phyloP scores from a whole-genome alignment of 2,113 vertebrate species.

The Bubo blakistoni region DNA sequence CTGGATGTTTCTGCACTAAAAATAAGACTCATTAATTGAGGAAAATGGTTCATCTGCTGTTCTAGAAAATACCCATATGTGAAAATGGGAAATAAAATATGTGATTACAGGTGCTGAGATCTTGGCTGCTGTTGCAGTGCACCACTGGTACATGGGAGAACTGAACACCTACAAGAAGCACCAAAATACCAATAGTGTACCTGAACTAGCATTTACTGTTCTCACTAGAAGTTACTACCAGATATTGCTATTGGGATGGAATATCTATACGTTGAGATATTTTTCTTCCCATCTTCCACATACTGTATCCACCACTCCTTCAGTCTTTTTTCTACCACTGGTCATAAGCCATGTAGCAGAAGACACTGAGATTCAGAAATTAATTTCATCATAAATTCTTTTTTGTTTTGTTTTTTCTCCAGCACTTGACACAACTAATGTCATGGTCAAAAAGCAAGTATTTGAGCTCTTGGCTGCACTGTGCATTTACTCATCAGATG shows the following conservation, averaged over 20 bases:
- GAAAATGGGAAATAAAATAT: constrained; percentile 3
- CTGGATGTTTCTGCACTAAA: neutral
- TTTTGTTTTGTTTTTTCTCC: neutral
- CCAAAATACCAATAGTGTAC: neutral
- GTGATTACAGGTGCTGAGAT: neutral
- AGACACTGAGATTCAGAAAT: neutral
- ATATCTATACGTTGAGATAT: neutral
- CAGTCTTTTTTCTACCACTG: neutral
- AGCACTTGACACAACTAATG: constrained; percentile 96
- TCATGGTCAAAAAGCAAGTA: constrained; percentile 98
- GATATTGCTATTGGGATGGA: neutral
- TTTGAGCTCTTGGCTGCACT: constrained; percentile 95
- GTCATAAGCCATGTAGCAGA: neutral
- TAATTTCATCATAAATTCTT: neutral
- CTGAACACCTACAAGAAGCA: neutral
- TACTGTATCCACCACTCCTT: neutral
- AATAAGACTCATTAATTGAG: neutral
- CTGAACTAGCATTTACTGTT: neutral
- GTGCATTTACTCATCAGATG: constrained; percentile 90
- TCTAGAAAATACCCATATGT: neutral
- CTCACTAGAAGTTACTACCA: neutral
- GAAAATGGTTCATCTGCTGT: constrained; percentile 10
- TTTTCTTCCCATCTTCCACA: neutral
- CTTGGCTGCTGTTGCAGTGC: neutral
- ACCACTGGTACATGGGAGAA: neutral